A percentile compares a stretch with the other conserved stretches of the same genome.
Evolutionary conservation across 2,113 vertebrate species (phyloP).

Genomic region (Actenoides lindsayi): DNA sequence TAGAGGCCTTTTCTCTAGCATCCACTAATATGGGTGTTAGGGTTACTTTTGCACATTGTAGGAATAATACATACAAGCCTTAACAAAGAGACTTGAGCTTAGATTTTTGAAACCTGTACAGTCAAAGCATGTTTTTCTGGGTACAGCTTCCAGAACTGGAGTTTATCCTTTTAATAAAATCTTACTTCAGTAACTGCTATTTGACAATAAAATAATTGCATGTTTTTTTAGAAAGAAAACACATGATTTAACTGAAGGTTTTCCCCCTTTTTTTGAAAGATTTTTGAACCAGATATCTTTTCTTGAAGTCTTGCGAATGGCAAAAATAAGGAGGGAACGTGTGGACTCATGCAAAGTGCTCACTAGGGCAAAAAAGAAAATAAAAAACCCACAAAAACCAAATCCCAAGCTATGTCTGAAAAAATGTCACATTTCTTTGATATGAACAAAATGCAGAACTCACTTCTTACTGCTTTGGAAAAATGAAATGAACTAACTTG

Average conservation of each 20-base stretch:
- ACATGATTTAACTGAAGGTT: neutral
- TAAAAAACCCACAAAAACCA: neutral
- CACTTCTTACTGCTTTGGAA: neutral
- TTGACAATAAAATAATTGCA: neutral
- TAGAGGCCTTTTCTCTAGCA: neutral
- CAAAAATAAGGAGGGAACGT: slow-evolving; percentile 6
- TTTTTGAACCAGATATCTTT: slow-evolving; percentile 28
- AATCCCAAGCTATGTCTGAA: neutral
- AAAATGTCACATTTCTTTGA: slow-evolving; percentile 29
- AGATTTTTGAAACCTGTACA: neutral
- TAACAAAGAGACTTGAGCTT: neutral
- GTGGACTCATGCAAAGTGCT: neutral
- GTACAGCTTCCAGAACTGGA: neutral
- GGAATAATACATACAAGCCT: neutral
- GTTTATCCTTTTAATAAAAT: neutral
- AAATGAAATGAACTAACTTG: neutral
- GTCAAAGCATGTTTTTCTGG: neutral
- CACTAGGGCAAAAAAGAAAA: neutral
- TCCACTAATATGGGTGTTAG: neutral
- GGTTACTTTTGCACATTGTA: neutral
- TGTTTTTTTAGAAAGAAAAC: slow-evolving; percentile 20
- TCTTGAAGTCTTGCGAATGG: slow-evolving; percentile 5
- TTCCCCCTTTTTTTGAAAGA: neutral
- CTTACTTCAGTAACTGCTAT: neutral
- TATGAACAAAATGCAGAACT: neutral